Percentiles rank a stretch among this genome's conserved stretches.
These are phyloP conservation scores for Tipula helvola DNA, from an alignment of 2,888 invertebrate genomes.

Conservation along the genomic window DNA sequence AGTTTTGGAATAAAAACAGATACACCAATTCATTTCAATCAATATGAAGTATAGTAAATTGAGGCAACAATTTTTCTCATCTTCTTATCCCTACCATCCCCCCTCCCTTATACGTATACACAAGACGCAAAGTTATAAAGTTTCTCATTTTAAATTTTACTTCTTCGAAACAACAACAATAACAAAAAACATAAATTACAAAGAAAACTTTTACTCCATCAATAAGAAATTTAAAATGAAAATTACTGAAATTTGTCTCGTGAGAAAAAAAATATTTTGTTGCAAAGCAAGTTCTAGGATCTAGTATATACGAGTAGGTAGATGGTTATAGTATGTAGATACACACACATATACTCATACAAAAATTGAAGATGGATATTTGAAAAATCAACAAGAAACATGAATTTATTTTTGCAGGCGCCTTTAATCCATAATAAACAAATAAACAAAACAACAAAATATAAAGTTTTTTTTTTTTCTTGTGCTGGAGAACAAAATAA, in stretches of 20 bases:
- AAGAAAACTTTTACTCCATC: background rate
- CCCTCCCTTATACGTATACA: background rate
- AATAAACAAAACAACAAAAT: background rate
- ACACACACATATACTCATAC: background rate
- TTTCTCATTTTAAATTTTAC: background rate
- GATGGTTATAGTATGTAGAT: background rate
- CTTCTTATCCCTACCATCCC: background rate
- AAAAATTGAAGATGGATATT: background rate
- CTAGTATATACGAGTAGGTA: background rate
- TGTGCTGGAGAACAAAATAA: background rate
- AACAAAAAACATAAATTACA: background rate
- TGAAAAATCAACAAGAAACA: background rate
- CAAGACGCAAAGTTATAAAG: background rate
- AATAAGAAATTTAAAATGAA: constrained; percentile 4
- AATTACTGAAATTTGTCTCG: constrained; percentile 4
- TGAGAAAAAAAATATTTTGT: background rate
- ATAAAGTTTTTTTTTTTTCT: background rate
- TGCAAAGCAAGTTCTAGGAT: background rate
- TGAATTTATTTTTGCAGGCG: background rate
- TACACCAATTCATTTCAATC: constrained; percentile 4
- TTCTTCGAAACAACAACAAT: background rate
- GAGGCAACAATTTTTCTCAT: background rate
- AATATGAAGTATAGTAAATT: background rate
- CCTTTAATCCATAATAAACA: background rate
- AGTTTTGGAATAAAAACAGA: background rate